Percentiles rank a stretch among this genome's conserved stretches.
phyloP scores from a whole-genome alignment of 2,888 invertebrate species.

The Cheilosia vernalis region DNA sequence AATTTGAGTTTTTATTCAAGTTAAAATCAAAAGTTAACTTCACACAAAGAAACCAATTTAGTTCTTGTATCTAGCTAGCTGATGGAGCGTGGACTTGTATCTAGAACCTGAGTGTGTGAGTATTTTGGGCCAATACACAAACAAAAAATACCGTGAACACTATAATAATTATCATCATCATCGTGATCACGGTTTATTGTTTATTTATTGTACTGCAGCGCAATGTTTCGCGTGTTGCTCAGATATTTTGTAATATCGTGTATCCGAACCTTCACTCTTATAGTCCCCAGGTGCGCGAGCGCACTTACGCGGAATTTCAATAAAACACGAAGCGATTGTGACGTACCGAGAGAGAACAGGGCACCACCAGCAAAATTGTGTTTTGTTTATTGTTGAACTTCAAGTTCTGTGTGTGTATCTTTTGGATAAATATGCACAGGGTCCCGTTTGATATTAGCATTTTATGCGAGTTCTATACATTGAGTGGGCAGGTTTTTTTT shows the following conservation, averaged over 20 bases:
- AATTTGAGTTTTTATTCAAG: background rate
- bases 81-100: conserved; percentile 19
- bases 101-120: conserved; percentile 28
- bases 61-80: conserved; percentile 29
- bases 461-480: conserved; percentile 15
- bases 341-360: conserved; percentile 28
- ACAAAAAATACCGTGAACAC: background rate
- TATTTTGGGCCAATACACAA: conserved; percentile 1
- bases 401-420: conserved; percentile 19
- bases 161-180: conserved; percentile 43
- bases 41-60: conserved; percentile 30
- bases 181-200: conserved; percentile 60
- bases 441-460: conserved; percentile 31
- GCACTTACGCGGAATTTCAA: conserved; percentile 55
- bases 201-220: conserved; percentile 33
- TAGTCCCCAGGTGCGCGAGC: conserved; percentile 48
- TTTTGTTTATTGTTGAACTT: conserved; percentile 35
- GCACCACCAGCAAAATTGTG: background rate
- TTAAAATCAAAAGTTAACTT: conserved; percentile 60
- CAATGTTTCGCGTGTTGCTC: conserved; percentile 39
- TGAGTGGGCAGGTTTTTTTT: conserved; percentile 2
- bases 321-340: conserved; percentile 29
- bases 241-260: conserved; percentile 55
- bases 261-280: conserved; percentile 56
- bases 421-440: conserved; percentile 2